Evolutionary conservation across 1,140 invertebrate genomes (phyloP).

Genomic region (Subanguina moxae): DNA sequence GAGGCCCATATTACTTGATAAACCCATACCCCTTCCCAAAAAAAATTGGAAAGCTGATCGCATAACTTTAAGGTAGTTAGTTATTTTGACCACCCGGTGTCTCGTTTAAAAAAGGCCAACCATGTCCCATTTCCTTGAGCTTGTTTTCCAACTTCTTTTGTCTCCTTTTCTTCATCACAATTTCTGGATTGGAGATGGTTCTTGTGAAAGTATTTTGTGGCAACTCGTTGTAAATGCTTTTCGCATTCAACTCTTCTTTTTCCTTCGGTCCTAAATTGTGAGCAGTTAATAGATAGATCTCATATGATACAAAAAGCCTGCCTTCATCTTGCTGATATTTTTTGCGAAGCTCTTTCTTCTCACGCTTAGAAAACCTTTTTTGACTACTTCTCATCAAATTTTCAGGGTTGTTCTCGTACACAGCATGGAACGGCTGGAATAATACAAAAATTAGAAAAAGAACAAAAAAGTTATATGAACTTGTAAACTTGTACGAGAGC

Average conservation of each 20-base stretch:
- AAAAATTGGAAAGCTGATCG: too few species aligned
- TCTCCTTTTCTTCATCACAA: constrained; percentile 90
- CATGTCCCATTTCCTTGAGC: constrained; percentile 79
- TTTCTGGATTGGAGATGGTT: constrained; percentile 97
- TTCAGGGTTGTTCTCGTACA: neutral
- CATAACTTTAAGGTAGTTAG: too few species aligned
- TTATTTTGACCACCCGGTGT: too few species aligned
- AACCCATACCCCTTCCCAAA: too few species aligned
- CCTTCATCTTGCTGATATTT: constrained; percentile 78
- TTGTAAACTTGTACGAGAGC: too few species aligned
- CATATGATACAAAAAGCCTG: too few species aligned
- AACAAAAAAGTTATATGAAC: too few species aligned
- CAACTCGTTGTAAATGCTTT: neutral
- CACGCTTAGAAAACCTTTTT: constrained; percentile 75
- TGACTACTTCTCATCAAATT: constrained; percentile 64
- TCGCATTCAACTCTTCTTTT: neutral
- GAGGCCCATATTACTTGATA: too few species aligned
- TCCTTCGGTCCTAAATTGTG: neutral
- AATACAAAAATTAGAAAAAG: too few species aligned
- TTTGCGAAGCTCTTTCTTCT: constrained; percentile 96
- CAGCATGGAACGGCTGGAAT: neutral
- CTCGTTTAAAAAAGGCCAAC: constrained; percentile 15
- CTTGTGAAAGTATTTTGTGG: constrained; percentile 82
- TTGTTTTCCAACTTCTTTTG: constrained; percentile 95
- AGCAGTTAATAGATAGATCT: too few species aligned